Conservation (phyloP, 2,797 vertebrate species). For the Lophotriccus pileatus region DNA sequence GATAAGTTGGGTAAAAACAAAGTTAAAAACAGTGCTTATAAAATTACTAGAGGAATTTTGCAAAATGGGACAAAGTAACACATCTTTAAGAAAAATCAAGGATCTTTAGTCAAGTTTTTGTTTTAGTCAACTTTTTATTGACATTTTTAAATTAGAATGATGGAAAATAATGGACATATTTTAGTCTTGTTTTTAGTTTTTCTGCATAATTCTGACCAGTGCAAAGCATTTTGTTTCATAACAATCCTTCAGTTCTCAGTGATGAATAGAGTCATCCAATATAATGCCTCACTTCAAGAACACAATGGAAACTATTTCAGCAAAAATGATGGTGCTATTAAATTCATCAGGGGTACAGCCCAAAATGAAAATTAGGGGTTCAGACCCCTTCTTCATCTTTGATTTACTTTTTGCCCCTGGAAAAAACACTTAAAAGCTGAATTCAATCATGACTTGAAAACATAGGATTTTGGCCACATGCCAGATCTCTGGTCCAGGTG, state of each 20-base stretch:
- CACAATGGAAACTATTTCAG: neutral
- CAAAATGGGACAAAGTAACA: neutral
- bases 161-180: neutral
- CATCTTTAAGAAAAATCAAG: neutral
- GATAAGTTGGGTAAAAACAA: neutral
- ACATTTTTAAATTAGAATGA: neutral
- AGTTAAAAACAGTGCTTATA: neutral
- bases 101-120: neutral
- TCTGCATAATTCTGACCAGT: neutral
- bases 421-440: neutral
- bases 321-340: neutral
- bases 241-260: neutral
- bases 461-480: neutral
- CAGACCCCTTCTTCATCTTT: neutral
- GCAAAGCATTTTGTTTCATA: neutral
- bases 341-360: neutral
- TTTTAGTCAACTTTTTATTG: neutral
- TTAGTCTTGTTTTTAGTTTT: neutral
- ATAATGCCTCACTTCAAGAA: neutral
- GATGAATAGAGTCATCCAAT: neutral
- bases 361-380: neutral
- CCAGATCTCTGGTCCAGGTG: neutral
- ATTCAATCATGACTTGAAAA: neutral
- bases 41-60: neutral
- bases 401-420: neutral